Conservation (phyloP, 2,113 vertebrate species). For the Strix aluco region DNA sequence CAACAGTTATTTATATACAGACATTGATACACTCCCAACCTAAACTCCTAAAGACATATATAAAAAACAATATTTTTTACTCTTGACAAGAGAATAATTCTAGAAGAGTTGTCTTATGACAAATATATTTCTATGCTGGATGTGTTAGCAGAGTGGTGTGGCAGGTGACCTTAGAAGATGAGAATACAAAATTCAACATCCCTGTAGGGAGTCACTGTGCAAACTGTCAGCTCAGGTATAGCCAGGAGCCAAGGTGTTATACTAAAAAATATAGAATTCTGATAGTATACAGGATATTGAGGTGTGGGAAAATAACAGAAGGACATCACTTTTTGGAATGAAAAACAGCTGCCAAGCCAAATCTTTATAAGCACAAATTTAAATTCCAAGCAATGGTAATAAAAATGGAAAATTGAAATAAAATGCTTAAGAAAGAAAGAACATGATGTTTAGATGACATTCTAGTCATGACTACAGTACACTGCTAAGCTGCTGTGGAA, state of each 20-base stretch:
- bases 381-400: background rate
- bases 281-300: background rate
- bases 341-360: background rate
- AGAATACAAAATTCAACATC: background rate
- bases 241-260: background rate
- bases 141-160: background rate
- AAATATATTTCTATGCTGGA: background rate
- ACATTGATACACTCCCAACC: rapidly evolving
- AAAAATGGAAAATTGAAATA: background rate
- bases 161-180: background rate
- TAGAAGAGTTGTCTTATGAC: background rate
- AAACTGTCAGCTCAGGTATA: background rate
- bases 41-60: background rate
- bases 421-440: background rate
- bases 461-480: background rate
- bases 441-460: background rate
- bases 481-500: background rate
- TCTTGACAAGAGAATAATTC: background rate
- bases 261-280: background rate
- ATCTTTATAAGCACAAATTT: background rate
- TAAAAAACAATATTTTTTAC: background rate
- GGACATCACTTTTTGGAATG: background rate
- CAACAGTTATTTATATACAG: background rate
- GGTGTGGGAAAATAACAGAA: background rate
- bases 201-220: background rate